These are phyloP conservation scores for Gorilla gorilla DNA, from an alignment of 2,113 vertebrate species.

Conservation along the genomic window DNA sequence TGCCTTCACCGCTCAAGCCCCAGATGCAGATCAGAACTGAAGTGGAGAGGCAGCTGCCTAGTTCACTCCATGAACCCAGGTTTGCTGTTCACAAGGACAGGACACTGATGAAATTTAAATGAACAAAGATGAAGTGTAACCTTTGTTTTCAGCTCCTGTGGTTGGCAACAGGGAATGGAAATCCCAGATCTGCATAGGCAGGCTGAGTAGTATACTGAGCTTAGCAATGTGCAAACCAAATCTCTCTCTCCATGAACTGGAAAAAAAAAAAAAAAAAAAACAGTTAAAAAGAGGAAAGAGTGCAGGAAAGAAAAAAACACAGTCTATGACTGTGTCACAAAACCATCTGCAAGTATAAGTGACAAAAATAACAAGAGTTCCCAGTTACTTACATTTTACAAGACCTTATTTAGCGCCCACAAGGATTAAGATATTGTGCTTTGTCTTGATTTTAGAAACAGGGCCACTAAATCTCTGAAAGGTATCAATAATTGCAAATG, in stretches of 20 bases:
- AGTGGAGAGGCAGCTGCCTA: accelerated
- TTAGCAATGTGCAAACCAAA: neutral
- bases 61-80: neutral
- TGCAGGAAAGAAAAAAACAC: neutral
- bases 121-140: neutral
- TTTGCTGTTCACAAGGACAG: neutral
- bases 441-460: neutral
- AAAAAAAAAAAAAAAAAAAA: neutral
- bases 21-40: neutral
- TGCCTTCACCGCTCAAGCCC: neutral
- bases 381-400: neutral
- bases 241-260: neutral
- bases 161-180: neutral
- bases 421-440: neutral
- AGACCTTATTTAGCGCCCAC: neutral
- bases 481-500: neutral
- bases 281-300: neutral
- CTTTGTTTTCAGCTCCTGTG: neutral
- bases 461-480: neutral
- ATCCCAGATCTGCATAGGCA: neutral
- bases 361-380: neutral
- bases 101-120: neutral
- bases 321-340: neutral
- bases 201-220: neutral
- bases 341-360: neutral